Evolutionary conservation across 37 sponge, comb jelly and placozoan genomes (phyloP).

Genomic region (Aphrocallistes beatrix): DNA sequence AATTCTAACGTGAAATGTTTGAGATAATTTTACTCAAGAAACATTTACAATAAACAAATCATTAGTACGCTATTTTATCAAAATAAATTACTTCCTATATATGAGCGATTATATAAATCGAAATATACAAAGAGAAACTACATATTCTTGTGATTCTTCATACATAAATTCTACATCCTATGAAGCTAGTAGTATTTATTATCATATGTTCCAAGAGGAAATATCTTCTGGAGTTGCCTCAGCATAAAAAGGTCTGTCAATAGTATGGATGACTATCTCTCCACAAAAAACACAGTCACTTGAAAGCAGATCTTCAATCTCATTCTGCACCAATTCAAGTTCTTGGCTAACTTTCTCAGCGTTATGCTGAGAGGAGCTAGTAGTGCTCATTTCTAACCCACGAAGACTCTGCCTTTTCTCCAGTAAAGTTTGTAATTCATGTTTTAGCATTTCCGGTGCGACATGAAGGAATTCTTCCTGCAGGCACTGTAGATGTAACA

Average conservation of each 20-base stretch:
- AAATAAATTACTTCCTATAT: too few relatives aligned
- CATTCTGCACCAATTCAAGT: slow-evolving; percentile 22
- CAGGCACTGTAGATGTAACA: slow-evolving; percentile 86
- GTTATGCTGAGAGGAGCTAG: slow-evolving; percentile 17
- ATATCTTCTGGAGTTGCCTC: background rate
- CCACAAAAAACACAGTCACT: slow-evolving; percentile 84
- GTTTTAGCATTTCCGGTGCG: background rate
- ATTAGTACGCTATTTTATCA: too few relatives aligned
- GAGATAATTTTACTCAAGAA: too few relatives aligned
- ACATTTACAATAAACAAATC: too few relatives aligned
- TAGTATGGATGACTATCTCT: slow-evolving; percentile 57
- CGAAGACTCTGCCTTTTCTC: slow-evolving; percentile 14
- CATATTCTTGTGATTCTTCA: too few relatives aligned
- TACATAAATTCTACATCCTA: too few relatives aligned
- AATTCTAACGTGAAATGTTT: too few relatives aligned
- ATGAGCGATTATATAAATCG: too few relatives aligned
- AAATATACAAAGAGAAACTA: too few relatives aligned
- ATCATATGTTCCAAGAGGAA: background rate
- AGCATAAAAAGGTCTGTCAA: background rate
- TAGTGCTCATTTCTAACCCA: slow-evolving; percentile 3
- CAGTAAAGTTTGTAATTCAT: background rate
- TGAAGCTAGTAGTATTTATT: too few relatives aligned
- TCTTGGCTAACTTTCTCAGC: slow-evolving; percentile 21
- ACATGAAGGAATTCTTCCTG: slow-evolving; percentile 14
- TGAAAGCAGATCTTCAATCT: slow-evolving; percentile 69